Evolutionary conservation across 1,140 invertebrate genomes (phyloP).

Genomic region (Neotoxoptera formosana): DNA sequence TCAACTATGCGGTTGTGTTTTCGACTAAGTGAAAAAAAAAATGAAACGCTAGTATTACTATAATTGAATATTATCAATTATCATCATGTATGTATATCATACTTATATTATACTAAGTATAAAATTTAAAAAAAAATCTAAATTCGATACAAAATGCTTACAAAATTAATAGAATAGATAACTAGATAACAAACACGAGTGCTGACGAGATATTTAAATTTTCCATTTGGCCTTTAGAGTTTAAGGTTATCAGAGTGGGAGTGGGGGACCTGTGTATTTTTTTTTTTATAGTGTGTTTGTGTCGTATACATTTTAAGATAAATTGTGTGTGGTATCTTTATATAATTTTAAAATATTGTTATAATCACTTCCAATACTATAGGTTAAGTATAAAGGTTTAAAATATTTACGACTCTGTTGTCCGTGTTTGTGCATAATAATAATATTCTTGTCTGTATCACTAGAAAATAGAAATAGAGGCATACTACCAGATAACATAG

Average conservation of each 20-base stretch:
- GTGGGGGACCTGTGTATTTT: not conserved
- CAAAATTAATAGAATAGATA: not conserved
- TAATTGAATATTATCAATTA: constrained; percentile 9
- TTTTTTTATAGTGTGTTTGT: too few relatives aligned
- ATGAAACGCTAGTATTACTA: not conserved
- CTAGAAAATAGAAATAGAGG: not conserved
- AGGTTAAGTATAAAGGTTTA: not conserved
- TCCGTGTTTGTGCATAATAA: not conserved
- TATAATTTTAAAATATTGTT: not conserved
- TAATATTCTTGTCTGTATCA: not conserved
- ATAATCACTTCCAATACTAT: not conserved
- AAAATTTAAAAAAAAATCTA: not conserved
- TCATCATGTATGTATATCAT: too few relatives aligned
- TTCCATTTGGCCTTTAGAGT: not conserved
- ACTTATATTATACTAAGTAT: not conserved
- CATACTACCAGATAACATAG: not conserved
- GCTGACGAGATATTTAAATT: not conserved
- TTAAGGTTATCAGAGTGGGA: not conserved
- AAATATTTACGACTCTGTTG: not conserved
- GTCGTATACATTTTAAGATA: not conserved
- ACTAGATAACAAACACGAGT: not conserved
- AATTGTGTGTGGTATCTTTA: not conserved
- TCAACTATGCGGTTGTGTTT: not conserved
- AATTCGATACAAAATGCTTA: not conserved
- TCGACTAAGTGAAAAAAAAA: not conserved